Base-by-base conservation (phyloP, 2,888 invertebrate genomes). In the Papilio demoleus region DNA sequence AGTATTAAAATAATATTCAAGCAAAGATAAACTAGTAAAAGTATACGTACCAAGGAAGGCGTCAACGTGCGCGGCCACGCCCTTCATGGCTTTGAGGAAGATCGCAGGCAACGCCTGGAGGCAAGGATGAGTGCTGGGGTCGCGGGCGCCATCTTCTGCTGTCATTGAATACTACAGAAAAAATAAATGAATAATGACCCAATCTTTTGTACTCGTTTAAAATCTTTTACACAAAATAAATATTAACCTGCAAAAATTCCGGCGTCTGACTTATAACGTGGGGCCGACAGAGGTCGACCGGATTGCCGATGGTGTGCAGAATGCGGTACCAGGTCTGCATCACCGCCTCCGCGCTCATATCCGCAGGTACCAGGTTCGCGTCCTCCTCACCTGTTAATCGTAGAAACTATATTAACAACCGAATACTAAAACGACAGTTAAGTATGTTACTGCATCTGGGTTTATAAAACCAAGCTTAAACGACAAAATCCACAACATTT, bases 301-400 rank as follows among this genome's bases (percentile, higher is more conserved):
- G 99, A 90, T 98, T 98, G 36, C 99, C 98, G 72, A 99, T 95
- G 45, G 97, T 97, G 81, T 99, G 97, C 70, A 99, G 92, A 81
- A 99, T 96, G 70, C 99, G 94, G 88, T 98, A 99, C 99, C 99
- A 99, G 78, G 97, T 96, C 92, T 99, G 99, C 69, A 97, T 96
- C 45, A 99, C 95, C 71, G 97, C 97, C 83, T 98, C 97, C 71
- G 97, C 95, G 53, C 95, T 94, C 97, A 99, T 98, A 63, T 96
- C 96, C 0, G 93, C 84, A 2, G 98, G 97, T 69, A 98, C 96
- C 58, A 98, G 87, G 76, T 94, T 95, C 4, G 94, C 93, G 83
- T 98, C 98, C 77, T 98, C 98, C 73, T 98, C 98, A 73, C 95
- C 97, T 97, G 77, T 19, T 36, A 36, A 5, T 50, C 14, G 17